A percentile compares a stretch with the other conserved stretches of the same genome.
Evolutionary conservation across 2,113 vertebrate species (phyloP).

Genomic region (Dermatemys mawii): DNA sequence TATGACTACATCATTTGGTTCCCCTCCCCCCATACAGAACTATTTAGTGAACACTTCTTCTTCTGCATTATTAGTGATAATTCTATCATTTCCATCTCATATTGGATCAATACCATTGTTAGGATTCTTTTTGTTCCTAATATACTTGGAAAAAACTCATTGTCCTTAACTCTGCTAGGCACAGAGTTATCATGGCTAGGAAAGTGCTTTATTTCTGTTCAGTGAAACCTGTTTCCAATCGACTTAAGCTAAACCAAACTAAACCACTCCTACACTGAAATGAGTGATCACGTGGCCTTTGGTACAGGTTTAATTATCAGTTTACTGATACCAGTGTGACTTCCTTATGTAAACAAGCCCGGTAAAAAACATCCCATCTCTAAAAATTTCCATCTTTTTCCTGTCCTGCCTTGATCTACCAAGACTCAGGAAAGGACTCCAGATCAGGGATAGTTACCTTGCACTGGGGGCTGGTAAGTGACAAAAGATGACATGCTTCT

Average conservation of each 20-base stretch:
- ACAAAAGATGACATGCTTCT: neutral
- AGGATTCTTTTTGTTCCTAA: neutral
- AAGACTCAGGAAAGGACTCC: neutral
- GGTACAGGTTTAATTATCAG: neutral
- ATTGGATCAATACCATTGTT: neutral
- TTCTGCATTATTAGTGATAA: neutral
- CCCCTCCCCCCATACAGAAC: neutral
- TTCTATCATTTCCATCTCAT: neutral
- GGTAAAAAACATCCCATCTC: neutral
- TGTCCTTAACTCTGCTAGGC: neutral
- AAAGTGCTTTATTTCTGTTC: neutral
- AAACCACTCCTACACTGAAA: neutral
- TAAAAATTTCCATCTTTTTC: neutral
- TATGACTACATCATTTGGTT: neutral
- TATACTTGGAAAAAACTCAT: neutral
- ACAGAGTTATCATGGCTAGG: neutral
- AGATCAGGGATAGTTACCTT: neutral
- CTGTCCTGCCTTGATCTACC: neutral
- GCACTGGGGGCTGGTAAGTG: neutral
- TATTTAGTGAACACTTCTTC: neutral
- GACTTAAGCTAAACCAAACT: neutral
- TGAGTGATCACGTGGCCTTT: neutral
- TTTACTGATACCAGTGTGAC: neutral
- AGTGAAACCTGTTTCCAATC: neutral
- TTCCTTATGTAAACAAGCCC: neutral